Base-by-base conservation (phyloP, 2,888 invertebrate genomes). In the Oscheius sp. region DNA sequence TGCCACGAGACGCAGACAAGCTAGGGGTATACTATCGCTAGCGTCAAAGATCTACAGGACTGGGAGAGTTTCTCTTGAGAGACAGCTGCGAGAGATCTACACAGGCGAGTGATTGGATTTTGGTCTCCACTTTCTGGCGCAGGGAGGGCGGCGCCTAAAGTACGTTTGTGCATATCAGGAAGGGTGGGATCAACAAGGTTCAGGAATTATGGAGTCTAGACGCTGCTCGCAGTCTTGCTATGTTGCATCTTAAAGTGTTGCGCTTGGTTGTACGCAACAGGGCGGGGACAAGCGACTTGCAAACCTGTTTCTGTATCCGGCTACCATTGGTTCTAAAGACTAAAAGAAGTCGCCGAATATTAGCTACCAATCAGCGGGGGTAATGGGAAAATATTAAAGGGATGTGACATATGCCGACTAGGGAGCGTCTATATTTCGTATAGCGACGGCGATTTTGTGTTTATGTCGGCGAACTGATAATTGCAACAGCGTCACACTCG, bases 401-500 rank as follows among this genome's bases (percentile, higher is more conserved):
- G 47, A 24, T 47, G 47, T 47, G 47, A 9, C 24, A 24, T 22
- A 22, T 47, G 20, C 24, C 24, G 47, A 12, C 24, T 47, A 24
- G 12, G 22, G 47, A 20, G 24, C 32, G 32, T 51, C 32, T 9
- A n/a, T 22, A 41, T 28, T 59, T 59, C 59, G 59, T 59, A 59
- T 59, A 59, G 59, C 44, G 26, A 30, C 41, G 59, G 44, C 44
- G 41, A 59, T 59, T 59, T 59, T 26, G 59, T 59, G 59, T 59
- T 59, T 41, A 59, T 44, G 59, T 28, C 59, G 59, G 59, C 59
- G 41, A 41, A 59, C 59, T 59, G 59, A 59, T 59, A 59, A 59
- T 59, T 59, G 59, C 59, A 41, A 59, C 59, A 59, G 44, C 59
- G 59, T 59, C 59, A 59, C 59, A 59, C 59, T 59, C 59, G 24